Conservation (phyloP, 2,113 vertebrate genomes). For the Chloropsis hardwickii region DNA sequence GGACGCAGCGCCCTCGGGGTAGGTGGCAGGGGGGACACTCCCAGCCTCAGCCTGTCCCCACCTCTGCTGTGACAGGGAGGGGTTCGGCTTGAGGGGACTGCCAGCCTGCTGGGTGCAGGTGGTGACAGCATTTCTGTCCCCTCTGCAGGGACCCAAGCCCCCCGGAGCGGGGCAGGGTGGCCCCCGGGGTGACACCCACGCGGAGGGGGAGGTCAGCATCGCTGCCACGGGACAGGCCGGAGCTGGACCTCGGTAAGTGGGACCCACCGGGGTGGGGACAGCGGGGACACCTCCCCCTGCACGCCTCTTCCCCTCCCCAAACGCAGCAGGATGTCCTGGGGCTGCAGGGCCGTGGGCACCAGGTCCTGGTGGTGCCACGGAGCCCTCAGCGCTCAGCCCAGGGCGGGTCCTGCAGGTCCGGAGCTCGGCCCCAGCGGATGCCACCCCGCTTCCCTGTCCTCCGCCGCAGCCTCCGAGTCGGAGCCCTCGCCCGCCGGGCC, state of each 20-base stretch:
- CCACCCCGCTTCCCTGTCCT: not conserved
- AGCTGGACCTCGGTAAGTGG: slow-evolving; percentile 67
- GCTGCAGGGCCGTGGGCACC: rapidly evolving
- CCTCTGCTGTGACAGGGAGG: not conserved
- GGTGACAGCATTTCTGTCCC: not conserved
- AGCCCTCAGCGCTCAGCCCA: not conserved
- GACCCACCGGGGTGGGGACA: rapidly evolving
- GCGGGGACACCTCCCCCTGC: not conserved
- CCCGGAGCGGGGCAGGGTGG: not conserved
- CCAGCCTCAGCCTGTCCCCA: not conserved
- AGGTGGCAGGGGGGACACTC: not conserved
- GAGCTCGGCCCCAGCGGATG: rapidly evolving
- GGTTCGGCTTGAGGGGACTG: rapidly evolving
- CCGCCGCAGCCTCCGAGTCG: not conserved
- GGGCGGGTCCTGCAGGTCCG: not conserved
- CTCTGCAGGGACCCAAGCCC: not conserved
- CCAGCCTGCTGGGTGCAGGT: not conserved
- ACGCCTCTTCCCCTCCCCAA: rapidly evolving
- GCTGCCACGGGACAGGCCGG: slow-evolving; percentile 21
- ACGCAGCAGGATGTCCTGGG: rapidly evolving
- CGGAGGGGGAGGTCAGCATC: slow-evolving; percentile 50
- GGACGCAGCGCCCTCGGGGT: slow-evolving; percentile 55
- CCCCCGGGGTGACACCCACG: not conserved
- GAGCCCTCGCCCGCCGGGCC: not conserved
- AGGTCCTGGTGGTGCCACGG: not conserved